Conservation (phyloP, 30 jellyfish, hydroid and myxozoan genomes). For the Aurelia sp. region DNA sequence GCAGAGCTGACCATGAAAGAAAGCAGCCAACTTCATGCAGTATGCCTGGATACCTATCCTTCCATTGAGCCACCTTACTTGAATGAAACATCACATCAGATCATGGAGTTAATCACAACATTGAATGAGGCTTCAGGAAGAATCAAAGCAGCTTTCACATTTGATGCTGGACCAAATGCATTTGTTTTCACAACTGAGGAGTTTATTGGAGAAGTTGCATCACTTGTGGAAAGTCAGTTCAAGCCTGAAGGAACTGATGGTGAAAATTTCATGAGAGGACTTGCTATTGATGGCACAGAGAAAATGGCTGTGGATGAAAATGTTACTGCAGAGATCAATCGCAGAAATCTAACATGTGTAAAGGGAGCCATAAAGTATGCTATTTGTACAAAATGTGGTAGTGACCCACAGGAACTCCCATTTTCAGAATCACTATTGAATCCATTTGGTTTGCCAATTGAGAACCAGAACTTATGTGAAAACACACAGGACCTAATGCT, state of each 20-base stretch:
- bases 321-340: conserved; percentile 30
- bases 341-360: conserved; percentile 15
- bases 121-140: conserved; percentile 47
- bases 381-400: conserved; percentile 52
- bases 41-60: conserved; percentile 94
- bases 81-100: conserved; percentile 82
- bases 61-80: conserved; percentile 87
- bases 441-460: conserved; percentile 66
- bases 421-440: conserved; percentile 55
- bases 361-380: conserved; percentile 39
- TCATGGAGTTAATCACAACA: conserved; percentile 70
- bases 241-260: conserved; percentile 57
- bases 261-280: conserved; percentile 40
- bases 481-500: conserved; percentile 18
- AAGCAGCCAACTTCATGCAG: conserved; percentile 95
- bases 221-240: conserved; percentile 32
- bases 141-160: conserved; percentile 92
- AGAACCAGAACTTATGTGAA: conserved; percentile 55
- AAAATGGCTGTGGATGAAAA: conserved; percentile 6
- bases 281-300: not conserved
- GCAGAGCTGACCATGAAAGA: conserved; percentile 97
- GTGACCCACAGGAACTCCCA: conserved; percentile 68
- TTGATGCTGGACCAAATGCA: conserved; percentile 99
- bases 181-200: conserved; percentile 81
- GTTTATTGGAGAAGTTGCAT: conserved; percentile 41